Base-by-base conservation (phyloP, 2,888 invertebrate genomes). In the Heliconius ethilla region DNA sequence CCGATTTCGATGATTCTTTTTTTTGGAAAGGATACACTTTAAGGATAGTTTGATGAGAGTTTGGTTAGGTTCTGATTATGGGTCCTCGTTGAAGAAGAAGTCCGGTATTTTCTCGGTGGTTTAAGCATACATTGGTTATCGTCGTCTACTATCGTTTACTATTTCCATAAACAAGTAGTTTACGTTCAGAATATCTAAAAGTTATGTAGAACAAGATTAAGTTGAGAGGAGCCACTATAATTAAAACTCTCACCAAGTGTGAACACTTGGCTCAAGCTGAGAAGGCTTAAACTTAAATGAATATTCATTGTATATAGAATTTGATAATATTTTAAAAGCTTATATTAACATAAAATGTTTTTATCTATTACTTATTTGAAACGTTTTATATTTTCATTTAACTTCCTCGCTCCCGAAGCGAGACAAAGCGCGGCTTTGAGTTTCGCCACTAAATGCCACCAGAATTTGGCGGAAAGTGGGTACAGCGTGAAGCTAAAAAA, bases 191-290 rank as follows among this genome's bases (percentile, higher is more conserved):
- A 62, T 62, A 27, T 62, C 25, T 59, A 62, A 25, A 62, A 62
- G n/a, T 62, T 27, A 62, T 62, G n/a, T 62, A 62, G n/a, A 40
- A 33, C 67, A 40, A 69, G 67, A 69, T 69, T 67, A 67, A 33
- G 67, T 67, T 69, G n/a, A 40, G 33, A 40, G 40, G 67, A 37
- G n/a, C 66, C 18, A 37, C 33, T 40, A 5, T 25, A 69, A n/a
- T 40, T 69, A 69, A 33, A 15, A n/a, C 67, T 40, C 67, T 25
- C 13, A 62, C 25, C 25, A 25, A 62, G 62, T 62, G 62, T 62
- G 62, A 70, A 45, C 29, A 70, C 27, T 33, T 69, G 67, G n/a
- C 62, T 13, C 13, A 13, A 40, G 37, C 40, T 13, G 62, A 25
- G n/a, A 27, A 27, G 62, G n/a, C 59, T 62, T 22, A 62, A 62